Evolutionary conservation across 2,888 invertebrate species (phyloP).

Genomic region (Calameuta pallipes): DNA sequence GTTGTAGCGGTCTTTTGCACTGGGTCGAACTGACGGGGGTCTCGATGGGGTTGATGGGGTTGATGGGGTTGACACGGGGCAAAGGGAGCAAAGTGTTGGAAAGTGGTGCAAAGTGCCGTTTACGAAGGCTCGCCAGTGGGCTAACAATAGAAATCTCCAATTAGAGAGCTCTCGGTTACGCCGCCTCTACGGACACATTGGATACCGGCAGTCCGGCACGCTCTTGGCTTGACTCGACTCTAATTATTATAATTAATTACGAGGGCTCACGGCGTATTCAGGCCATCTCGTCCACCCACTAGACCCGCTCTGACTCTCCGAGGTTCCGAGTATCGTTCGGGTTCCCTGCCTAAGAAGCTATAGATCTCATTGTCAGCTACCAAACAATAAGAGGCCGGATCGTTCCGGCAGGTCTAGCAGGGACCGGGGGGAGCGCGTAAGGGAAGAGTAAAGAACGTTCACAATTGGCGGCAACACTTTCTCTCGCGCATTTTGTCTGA

Average conservation of each 20-base stretch:
- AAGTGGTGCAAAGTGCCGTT: not conserved
- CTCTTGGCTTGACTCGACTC: slow-evolving; percentile 29
- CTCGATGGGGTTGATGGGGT: not conserved
- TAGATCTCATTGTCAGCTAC: slow-evolving; percentile 5
- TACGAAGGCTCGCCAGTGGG: slow-evolving; percentile 18
- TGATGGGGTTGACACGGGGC: too few species aligned
- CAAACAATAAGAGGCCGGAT: slow-evolving; percentile 2
- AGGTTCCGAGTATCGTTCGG: not conserved
- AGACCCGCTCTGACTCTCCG: not conserved
- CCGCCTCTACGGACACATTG: slow-evolving; percentile 33
- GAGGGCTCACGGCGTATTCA: slow-evolving; percentile 30
- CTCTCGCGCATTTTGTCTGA: not conserved
- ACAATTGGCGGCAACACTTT: slow-evolving; percentile 5
- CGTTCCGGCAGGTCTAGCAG: slow-evolving; percentile 6
- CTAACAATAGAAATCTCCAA: slow-evolving; percentile 41
- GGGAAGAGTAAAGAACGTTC: not conserved
- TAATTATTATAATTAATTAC: slow-evolving; percentile 51
- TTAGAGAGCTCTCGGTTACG: slow-evolving; percentile 37
- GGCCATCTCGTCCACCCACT: slow-evolving; percentile 42
- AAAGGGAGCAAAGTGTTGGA: not conserved
- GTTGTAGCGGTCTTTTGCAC: not conserved
- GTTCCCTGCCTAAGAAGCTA: not conserved
- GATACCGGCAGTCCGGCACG: slow-evolving; percentile 12
- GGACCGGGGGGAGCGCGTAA: not conserved
- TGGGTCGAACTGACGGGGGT: not conserved